Conservation (phyloP, 2,797 vertebrate species). For the Alcedo atthis region DNA sequence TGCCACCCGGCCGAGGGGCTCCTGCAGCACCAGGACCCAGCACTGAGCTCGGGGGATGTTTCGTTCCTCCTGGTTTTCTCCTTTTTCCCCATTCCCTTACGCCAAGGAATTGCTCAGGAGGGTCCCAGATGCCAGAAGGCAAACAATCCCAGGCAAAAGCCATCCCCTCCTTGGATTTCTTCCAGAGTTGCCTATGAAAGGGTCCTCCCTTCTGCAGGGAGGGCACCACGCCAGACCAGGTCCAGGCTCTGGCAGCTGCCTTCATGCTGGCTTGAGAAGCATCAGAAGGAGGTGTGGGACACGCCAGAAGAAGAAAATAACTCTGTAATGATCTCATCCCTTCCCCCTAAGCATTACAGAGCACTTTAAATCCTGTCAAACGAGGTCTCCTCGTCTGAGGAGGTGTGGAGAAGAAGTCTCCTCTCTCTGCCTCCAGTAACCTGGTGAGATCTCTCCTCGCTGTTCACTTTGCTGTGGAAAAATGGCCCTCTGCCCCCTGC, state of each 20-base stretch:
- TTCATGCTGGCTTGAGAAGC: accelerated
- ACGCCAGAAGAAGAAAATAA: not conserved
- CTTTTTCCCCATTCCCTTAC: not conserved
- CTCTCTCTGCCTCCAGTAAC: not conserved
- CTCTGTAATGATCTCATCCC: not conserved
- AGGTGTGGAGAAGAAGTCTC: not conserved
- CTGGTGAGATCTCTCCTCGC: not conserved
- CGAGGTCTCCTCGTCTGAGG: not conserved
- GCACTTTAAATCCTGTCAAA: not conserved
- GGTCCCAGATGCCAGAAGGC: not conserved
- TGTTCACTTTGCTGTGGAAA: not conserved
- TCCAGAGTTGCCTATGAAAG: not conserved
- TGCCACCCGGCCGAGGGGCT: not conserved
- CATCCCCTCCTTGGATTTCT: not conserved
- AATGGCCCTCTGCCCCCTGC: not conserved
- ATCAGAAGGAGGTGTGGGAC: not conserved
- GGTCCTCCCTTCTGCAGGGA: not conserved
- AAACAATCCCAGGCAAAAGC: not conserved
- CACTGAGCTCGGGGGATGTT: not conserved
- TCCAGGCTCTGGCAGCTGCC: not conserved
- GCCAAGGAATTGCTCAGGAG: not conserved
- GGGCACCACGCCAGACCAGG: not conserved
- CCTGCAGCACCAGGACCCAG: not conserved
- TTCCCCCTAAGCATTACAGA: not conserved
- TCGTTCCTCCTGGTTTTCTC: not conserved